Percentiles rank a stretch among this genome's conserved stretches.
Evolutionary conservation across 2,888 invertebrate species (phyloP).

Genomic region (Scaptomyza polygonia): DNA sequence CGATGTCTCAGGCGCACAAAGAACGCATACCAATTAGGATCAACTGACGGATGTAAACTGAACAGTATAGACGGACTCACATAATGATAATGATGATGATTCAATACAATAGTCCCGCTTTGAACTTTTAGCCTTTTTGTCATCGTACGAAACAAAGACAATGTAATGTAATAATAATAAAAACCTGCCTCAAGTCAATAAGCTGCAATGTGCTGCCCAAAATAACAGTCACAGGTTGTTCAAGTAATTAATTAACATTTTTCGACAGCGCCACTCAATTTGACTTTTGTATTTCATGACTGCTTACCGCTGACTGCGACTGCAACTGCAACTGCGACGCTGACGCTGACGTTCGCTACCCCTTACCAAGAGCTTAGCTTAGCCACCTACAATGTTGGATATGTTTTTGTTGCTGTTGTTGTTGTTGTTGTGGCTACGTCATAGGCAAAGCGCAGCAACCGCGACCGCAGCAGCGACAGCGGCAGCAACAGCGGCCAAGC

Average conservation of each 20-base stretch:
- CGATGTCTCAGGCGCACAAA: slow-evolving; percentile 71
- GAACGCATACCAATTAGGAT: slow-evolving; percentile 70
- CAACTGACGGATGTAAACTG: slow-evolving; percentile 51
- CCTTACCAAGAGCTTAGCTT: slow-evolving; percentile 38
- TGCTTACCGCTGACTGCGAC: slow-evolving; percentile 1
- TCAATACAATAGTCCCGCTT: slow-evolving; percentile 21
- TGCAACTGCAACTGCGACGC: slow-evolving; percentile 7
- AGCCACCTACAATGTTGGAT: slow-evolving; percentile 28
- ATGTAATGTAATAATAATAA: too few species aligned
- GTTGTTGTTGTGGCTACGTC: neutral
- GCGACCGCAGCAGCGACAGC: neutral
- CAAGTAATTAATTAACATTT: slow-evolving; percentile 56
- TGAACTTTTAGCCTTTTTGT: slow-evolving; percentile 6
- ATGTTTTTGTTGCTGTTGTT: neutral
- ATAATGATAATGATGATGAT: slow-evolving; percentile 29
- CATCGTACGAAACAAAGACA: neutral
- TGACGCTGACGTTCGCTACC: slow-evolving; percentile 14
- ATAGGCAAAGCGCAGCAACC: slow-evolving; percentile 31
- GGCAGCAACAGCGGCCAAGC: neutral
- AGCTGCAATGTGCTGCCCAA: slow-evolving; percentile 9
- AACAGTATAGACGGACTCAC: slow-evolving; percentile 2
- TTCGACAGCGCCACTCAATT: slow-evolving; percentile 52
- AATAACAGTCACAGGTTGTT: slow-evolving; percentile 21
- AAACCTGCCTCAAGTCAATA: slow-evolving; percentile 6
- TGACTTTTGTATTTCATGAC: slow-evolving; percentile 25